Evolutionary conservation across 2,888 invertebrate genomes (phyloP).

Genomic region (Tipula vernalis): DNA sequence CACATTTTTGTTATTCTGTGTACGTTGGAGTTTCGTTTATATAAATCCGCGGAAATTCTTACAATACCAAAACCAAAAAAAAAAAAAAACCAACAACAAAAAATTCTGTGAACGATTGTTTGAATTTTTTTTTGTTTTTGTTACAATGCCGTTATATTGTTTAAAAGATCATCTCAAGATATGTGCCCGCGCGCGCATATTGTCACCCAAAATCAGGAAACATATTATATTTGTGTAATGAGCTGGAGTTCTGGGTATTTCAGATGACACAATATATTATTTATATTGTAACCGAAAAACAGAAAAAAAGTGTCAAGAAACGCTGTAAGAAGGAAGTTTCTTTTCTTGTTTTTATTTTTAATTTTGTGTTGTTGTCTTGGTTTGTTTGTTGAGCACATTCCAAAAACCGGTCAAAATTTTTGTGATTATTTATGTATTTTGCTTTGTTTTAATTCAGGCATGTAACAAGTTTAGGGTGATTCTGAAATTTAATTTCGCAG

Average conservation of each 20-base stretch:
- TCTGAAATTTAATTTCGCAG: not conserved
- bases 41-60: conserved; percentile 4
- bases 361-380: not conserved
- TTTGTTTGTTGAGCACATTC: not conserved
- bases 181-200: not conserved
- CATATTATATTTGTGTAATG: not conserved
- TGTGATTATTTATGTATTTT: not conserved
- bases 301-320: not conserved
- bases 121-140: not conserved
- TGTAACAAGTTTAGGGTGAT: not conserved
- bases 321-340: not conserved
- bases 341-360: not conserved
- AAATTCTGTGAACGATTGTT: not conserved
- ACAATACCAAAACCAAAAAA: not conserved
- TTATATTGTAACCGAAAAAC: not conserved
- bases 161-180: not conserved
- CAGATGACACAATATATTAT: not conserved
- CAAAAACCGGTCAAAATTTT: not conserved
- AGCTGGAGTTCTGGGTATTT: not conserved
- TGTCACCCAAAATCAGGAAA: not conserved
- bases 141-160: not conserved
- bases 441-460: not conserved
- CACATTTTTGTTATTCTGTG: not conserved
- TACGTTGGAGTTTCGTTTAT: not conserved
- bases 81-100: not conserved